Conservation (phyloP, 1,140 invertebrate genomes). For the Zaprionus kolodkinae region DNA sequence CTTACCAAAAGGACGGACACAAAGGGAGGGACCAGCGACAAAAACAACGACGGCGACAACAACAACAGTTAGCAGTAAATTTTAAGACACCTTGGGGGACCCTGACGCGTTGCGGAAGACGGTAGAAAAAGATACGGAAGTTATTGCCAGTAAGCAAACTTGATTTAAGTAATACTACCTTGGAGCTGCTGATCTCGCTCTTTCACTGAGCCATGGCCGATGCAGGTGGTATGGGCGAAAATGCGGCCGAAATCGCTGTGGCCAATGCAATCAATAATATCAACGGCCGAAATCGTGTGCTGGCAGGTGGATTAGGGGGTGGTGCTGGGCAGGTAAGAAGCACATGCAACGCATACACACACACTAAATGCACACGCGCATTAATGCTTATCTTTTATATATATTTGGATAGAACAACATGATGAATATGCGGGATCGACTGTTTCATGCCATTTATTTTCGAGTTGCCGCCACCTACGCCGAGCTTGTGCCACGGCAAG, state of each 20-base stretch:
- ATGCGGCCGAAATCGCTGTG: conserved; percentile 66
- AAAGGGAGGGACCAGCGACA: conserved; percentile 5
- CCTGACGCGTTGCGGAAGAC: conserved; percentile 36
- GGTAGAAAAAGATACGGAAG: conserved; percentile 35
- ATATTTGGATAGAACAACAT: conserved; percentile 87
- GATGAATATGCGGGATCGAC: conserved; percentile 93
- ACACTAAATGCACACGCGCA: not conserved
- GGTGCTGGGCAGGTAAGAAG: conserved; percentile 60
- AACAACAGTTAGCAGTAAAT: conserved; percentile 15
- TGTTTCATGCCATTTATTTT: conserved; percentile 98
- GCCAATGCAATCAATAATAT: conserved; percentile 77
- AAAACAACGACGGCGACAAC: not conserved
- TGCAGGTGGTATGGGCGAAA: conserved; percentile 38
- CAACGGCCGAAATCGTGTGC: conserved; percentile 64
- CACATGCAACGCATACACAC: conserved; percentile 11
- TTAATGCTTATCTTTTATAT: conserved; percentile 33
- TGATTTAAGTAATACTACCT: conserved; percentile 36
- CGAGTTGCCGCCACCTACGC: conserved; percentile 96
- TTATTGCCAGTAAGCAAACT: conserved; percentile 32
- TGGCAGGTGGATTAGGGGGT: conserved; percentile 32
- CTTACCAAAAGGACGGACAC: conserved; percentile 15
- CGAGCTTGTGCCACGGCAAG: conserved; percentile 89
- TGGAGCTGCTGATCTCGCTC: conserved; percentile 18
- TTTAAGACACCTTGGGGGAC: conserved; percentile 26
- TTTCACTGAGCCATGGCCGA: conserved; percentile 38